phyloP scores from a whole-genome alignment of 2,888 invertebrate genomes.

The Dinocampus coccinellae region DNA sequence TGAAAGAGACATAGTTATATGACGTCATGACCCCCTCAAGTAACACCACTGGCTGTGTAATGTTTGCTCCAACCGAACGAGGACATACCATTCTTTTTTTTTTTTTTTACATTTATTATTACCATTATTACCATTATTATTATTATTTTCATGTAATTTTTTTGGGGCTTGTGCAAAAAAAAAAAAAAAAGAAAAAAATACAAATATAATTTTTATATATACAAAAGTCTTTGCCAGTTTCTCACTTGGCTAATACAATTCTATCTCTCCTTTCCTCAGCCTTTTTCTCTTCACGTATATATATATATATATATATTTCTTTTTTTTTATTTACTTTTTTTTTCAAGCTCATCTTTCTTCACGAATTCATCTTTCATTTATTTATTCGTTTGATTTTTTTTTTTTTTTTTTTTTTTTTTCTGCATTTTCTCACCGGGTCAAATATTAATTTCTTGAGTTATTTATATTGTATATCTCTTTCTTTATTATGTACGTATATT shows the following conservation, averaged over 20 bases:
- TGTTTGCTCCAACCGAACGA: not conserved
- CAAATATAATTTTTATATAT: not conserved
- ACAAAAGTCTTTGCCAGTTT: not conserved
- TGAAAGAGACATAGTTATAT: not conserved
- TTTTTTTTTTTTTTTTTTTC: slow-evolving; percentile 28
- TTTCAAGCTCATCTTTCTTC: slow-evolving; percentile 7
- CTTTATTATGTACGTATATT: not conserved
- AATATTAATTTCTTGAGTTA: slow-evolving; percentile 34
- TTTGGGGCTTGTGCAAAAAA: not conserved
- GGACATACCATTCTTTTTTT: not conserved
- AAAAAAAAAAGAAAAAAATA: too few relatives aligned
- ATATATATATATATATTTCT: not conserved
- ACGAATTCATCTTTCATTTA: slow-evolving; percentile 36
- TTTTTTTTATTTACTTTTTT: slow-evolving; percentile 12
- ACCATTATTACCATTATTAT: not conserved
- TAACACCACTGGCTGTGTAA: not conserved
- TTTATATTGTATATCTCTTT: not conserved
- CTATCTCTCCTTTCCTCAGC: too few relatives aligned
- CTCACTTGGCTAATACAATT: not conserved
- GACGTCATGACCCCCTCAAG: slow-evolving; percentile 1
- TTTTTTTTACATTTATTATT: not conserved
- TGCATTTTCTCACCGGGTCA: slow-evolving; percentile 26
- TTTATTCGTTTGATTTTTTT: slow-evolving; percentile 37
- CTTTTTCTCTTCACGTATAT: not conserved
- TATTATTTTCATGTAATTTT: not conserved